Base-by-base conservation (phyloP, 2,888 invertebrate genomes). In the Acheta domesticus region DNA sequence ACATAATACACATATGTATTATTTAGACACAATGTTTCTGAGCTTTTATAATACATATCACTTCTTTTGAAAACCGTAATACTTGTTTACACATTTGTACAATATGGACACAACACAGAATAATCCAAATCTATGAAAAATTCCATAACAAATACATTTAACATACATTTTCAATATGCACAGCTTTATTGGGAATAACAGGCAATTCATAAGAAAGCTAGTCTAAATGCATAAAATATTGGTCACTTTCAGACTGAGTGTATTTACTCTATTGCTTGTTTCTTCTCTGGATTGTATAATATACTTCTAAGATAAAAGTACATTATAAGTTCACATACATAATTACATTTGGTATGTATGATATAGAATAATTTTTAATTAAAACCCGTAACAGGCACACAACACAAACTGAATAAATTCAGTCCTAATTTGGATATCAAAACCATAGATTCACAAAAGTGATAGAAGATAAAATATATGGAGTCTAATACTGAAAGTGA, bases 201-300 rank as follows among this genome's bases (percentile, higher is more conserved):
- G 62, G 62, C 62, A 62, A 62, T 62, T 62, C 62, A 62, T 62
- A 62, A 62, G 62, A 62, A 62, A 62, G 62, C 62, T 62, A 62
- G n/a, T 62, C 62, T 62, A 62, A 62, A 62, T 62, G 62, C 62
- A 62, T 62, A 62, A 62, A 62, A 62, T 62, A 62, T 62, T 62
- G 62, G 62, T 62, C 62, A 62, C n/a, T 62, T 62, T 62, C 62
- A 62, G 62, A 62, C 62, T 62, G 62, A 62, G 62, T 62, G 62
- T 62, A 62, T 62, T 62, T 62, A 19, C 62, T 19, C 62, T 62
- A 62, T 62, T 62, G 62, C 62, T 62, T 62, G 62, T 62, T 62
- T n/a, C 62, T 62, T 62, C n/a, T 62, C 62, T 62, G 62, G n/a
- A 62, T 62, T 62, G 16, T 62, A n/a, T 62, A 19, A 19, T 19